These are phyloP conservation scores for Martes martes DNA, from an alignment of 2,113 vertebrate species.

Conservation along the genomic window DNA sequence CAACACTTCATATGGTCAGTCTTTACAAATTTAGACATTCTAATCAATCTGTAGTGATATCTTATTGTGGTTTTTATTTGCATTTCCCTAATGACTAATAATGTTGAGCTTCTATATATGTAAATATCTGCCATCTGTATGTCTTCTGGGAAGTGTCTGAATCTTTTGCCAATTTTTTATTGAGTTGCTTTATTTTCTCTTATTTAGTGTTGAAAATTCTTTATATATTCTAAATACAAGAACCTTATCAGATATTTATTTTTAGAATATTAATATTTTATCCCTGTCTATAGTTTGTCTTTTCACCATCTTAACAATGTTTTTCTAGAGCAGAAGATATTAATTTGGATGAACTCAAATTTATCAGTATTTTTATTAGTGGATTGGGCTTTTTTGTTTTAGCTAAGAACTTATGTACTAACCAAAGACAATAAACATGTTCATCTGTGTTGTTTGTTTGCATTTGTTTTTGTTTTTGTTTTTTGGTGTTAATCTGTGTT, in stretches of 20 bases:
- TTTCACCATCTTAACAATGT: not conserved
- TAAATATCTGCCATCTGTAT: not conserved
- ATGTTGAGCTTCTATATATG: not conserved
- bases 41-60: not conserved
- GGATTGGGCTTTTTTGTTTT: not conserved
- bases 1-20: not conserved
- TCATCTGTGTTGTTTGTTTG: not conserved
- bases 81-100: not conserved
- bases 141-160: not conserved
- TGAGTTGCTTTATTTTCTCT: too few relatives aligned
- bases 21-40: not conserved
- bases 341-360: not conserved
- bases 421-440: not conserved
- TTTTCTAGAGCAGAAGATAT: not conserved
- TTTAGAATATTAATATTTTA: not conserved
- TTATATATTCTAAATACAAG: not conserved
- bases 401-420: not conserved
- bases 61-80: not conserved
- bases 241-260: not conserved
- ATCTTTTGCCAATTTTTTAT: too few relatives aligned
- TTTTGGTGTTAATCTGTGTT: not conserved
- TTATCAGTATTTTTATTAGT: not conserved
- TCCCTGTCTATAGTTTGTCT: not conserved
- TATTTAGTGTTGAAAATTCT: too few relatives aligned
- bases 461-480: too few relatives aligned